Evolutionary conservation across 2,888 invertebrate genomes (phyloP), one percentile per base, ranked within the genome.

Genomic region (Belgica antarctica): DNA sequence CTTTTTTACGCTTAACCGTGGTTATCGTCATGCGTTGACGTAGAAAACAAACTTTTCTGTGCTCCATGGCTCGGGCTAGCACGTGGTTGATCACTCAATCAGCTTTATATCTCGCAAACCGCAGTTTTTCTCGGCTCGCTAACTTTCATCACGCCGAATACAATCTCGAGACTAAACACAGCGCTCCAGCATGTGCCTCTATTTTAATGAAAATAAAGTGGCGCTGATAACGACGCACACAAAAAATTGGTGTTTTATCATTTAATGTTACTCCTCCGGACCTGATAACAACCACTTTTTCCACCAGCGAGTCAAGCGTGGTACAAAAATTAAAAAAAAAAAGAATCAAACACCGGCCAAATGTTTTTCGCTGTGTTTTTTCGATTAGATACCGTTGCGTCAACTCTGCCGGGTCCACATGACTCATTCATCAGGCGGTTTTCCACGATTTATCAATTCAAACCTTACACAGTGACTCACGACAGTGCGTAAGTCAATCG

Each of bases 241-340:
- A 41, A 41, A 41, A 41, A 41, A 41, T n/a, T n/a, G n/a, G 41
- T 41, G 41, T 41, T 2, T 41, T n/a, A 41, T 41, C 41, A 41
- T 5, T 41, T 41, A n/a, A n/a, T n/a, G n/a, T n/a, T n/a, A n/a
- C n/a, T n/a, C n/a, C n/a, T n/a, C n/a, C n/a, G 41, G 2, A 12
- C 3, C 41, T 41, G 41, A 41, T 41, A 41, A 41, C 34, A 12
- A 15, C 12, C n/a, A 5, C 10, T 41, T 41, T 41, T 41, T 41
- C n/a, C n/a, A 41, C 41, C 41, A 41, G 3, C 41, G 41, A 41
- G 8, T 41, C 41, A 41, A 41, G 2, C 41, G 15, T 12, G 15
- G n/a, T n/a, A n/a, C n/a, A n/a, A 41, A 41, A 41, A 41, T 41
- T 41, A 41, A 41, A 41, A 41, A n/a, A n/a, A n/a, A n/a, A n/a